Evolutionary conservation across 2,113 vertebrate genomes (phyloP).

Genomic region (Strigops habroptila): DNA sequence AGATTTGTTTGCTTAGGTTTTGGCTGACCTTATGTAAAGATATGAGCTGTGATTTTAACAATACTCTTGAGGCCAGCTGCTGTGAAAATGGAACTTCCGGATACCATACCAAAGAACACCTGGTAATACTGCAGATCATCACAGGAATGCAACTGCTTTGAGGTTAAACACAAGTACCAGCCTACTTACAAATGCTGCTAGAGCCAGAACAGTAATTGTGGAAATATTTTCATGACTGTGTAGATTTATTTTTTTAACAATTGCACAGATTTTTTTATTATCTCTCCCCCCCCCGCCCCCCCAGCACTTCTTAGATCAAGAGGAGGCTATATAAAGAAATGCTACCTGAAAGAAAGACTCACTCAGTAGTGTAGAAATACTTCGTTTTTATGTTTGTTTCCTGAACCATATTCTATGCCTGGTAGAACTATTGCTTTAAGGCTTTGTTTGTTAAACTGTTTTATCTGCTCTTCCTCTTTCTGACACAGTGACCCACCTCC

Average conservation of each 20-base stretch:
- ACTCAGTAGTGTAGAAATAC: background rate
- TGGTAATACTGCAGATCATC: background rate
- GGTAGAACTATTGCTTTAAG: background rate
- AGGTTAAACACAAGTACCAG: background rate
- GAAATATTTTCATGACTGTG: background rate
- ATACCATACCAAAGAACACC: background rate
- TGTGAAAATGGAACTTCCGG: background rate
- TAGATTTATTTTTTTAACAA: background rate
- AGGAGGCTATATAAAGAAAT: background rate
- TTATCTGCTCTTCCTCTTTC: background rate
- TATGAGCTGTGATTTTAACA: background rate
- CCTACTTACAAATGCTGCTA: background rate
- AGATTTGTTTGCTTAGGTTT: background rate
- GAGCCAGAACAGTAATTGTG: background rate
- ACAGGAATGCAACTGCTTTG: background rate
- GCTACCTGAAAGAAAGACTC: background rate
- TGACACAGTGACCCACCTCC: constrained; percentile 77
- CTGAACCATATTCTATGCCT: background rate
- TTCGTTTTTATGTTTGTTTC: background rate
- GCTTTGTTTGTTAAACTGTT: background rate
- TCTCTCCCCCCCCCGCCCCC: too few relatives aligned
- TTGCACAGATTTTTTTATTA: background rate
- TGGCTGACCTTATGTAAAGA: background rate
- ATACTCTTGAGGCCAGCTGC: background rate
- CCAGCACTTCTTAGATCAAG: background rate